Evolutionary conservation across 2,797 vertebrate genomes (phyloP).

Genomic region (Rhinoraja longicauda): DNA sequence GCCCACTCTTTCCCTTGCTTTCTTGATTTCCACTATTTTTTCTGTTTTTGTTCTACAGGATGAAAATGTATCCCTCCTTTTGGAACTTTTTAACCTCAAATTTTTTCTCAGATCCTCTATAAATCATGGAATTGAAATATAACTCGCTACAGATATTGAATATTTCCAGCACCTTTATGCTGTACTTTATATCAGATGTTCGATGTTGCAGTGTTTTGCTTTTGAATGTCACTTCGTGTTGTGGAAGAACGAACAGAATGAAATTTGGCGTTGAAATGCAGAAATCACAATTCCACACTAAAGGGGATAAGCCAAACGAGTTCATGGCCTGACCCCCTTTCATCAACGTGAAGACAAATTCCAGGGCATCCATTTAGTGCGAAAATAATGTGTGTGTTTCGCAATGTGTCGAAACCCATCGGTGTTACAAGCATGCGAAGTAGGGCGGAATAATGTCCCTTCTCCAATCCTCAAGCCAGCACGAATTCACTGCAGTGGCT

Average conservation of each 20-base stretch:
- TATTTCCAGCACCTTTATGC: too few relatives aligned
- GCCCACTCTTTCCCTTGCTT: background rate
- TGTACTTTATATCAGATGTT: too few relatives aligned
- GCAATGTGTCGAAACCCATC: background rate
- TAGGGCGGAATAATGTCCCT: too few relatives aligned
- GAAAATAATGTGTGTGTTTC: background rate
- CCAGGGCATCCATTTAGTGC: background rate
- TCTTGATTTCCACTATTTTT: background rate
- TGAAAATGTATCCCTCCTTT: too few relatives aligned
- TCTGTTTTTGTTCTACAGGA: background rate
- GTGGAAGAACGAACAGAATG: background rate
- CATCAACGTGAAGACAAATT: background rate
- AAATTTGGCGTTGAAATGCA: background rate
- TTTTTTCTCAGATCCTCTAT: too few relatives aligned
- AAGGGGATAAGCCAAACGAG: background rate
- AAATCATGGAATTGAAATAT: too few relatives aligned
- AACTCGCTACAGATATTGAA: too few relatives aligned
- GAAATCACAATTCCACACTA: background rate
- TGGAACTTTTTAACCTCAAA: too few relatives aligned
- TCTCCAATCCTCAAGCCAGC: background rate
- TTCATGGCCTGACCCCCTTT: background rate
- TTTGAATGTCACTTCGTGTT: background rate
- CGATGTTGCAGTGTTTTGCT: too few relatives aligned
- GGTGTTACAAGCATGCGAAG: background rate
- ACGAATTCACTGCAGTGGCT: conserved; percentile 42